Conservation (phyloP, 2,113 vertebrate species). For the Mirza zaza region DNA sequence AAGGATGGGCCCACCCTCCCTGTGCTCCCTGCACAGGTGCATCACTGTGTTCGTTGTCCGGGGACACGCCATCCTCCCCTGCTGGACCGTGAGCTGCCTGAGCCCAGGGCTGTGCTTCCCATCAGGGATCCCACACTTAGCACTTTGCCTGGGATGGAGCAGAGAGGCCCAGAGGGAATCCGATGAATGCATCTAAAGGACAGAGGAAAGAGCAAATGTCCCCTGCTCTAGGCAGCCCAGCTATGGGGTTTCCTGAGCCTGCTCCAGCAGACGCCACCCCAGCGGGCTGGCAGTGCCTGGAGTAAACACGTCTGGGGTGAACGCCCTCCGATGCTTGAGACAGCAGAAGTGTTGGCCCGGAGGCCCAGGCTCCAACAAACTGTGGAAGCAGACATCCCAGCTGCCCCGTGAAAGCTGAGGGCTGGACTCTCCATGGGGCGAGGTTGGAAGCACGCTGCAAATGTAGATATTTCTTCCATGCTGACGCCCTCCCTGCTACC, state of each 20-base stretch:
- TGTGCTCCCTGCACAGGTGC: accelerated
- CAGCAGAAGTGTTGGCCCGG: not conserved
- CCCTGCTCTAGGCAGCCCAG: not conserved
- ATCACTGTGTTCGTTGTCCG: not conserved
- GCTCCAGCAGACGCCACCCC: not conserved
- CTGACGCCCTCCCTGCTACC: not conserved
- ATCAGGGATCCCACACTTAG: accelerated
- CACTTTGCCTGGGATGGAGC: not conserved
- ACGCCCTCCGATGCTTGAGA: not conserved
- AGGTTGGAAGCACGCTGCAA: not conserved
- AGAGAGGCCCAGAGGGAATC: not conserved
- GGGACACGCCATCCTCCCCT: not conserved
- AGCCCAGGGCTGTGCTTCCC: not conserved
- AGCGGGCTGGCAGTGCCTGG: not conserved
- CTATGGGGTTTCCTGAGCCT: not conserved
- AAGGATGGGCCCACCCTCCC: not conserved
- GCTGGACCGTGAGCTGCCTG: not conserved
- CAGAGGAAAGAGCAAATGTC: accelerated
- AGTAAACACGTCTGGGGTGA: not conserved
- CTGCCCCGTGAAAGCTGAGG: accelerated
- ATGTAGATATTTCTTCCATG: not conserved
- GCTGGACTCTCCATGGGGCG: accelerated
- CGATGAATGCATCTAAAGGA: not conserved
- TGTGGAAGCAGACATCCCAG: not conserved
- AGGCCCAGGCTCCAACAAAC: not conserved